Percentiles rank a stretch among this genome's conserved stretches.
These are phyloP conservation scores for Siniperca scherzeri DNA, from an alignment of 2,797 vertebrate species.

Conservation along the genomic window DNA sequence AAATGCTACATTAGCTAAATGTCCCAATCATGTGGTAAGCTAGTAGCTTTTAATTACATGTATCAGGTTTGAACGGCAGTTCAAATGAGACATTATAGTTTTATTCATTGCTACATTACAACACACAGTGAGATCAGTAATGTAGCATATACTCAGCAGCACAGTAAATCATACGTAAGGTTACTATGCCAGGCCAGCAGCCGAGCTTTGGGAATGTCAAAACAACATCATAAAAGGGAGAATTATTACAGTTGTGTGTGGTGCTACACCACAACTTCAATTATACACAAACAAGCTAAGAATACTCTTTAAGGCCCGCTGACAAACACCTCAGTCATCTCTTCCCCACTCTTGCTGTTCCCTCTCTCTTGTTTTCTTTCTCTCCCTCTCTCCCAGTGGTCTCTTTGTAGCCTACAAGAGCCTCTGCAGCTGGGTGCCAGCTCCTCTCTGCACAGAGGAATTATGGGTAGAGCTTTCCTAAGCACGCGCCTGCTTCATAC, in stretches of 20 bases:
- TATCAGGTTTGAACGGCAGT: background rate
- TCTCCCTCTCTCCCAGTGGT: slow-evolving; percentile 37
- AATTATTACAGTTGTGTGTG: slow-evolving; percentile 81
- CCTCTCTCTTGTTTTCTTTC: slow-evolving; percentile 52
- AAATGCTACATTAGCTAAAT: background rate
- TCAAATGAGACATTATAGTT: slow-evolving; percentile 22
- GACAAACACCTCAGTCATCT: slow-evolving; percentile 79
- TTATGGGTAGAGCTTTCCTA: slow-evolving; percentile 66
- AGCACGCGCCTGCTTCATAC: slow-evolving; percentile 49
- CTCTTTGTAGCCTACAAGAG: slow-evolving; percentile 52
- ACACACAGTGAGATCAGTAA: slow-evolving; percentile 42
- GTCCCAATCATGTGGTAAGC: background rate
- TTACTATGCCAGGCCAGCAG: slow-evolving; percentile 69
- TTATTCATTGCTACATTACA: slow-evolving; percentile 33
- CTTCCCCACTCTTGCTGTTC: slow-evolving; percentile 50
- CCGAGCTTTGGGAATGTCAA: slow-evolving; percentile 74
- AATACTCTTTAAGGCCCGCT: slow-evolving; percentile 74
- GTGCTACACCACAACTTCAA: slow-evolving; percentile 76
- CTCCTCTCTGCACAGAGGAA: slow-evolving; percentile 66
- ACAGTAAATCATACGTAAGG: slow-evolving; percentile 65
- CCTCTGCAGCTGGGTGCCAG: slow-evolving; percentile 64
- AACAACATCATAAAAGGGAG: slow-evolving; percentile 81
- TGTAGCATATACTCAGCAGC: slow-evolving; percentile 49
- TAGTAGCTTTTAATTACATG: background rate
- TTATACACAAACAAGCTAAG: slow-evolving; percentile 85